Conservation (phyloP, 1,140 invertebrate genomes). For the Helicoverpa zea region DNA sequence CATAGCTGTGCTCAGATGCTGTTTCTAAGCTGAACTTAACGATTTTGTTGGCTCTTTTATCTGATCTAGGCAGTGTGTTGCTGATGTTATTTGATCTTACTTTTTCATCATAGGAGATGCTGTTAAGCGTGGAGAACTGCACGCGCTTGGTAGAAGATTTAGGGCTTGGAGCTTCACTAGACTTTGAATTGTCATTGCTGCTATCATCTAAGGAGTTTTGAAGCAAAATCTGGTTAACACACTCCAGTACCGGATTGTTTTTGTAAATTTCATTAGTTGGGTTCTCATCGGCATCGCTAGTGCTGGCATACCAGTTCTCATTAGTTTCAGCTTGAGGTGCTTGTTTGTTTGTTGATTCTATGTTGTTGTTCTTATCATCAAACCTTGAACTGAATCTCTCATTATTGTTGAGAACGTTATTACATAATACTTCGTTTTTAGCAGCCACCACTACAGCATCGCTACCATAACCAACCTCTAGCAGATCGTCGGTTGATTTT, state of each 20-base stretch:
- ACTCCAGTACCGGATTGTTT: constrained; percentile 92
- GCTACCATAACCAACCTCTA: constrained; percentile 68
- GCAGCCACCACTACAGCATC: constrained; percentile 77
- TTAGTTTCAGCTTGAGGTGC: constrained; percentile 82
- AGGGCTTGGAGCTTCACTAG: constrained; percentile 82
- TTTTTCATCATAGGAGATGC: constrained; percentile 85
- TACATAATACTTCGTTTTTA: constrained; percentile 82
- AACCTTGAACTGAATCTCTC: constrained; percentile 65
- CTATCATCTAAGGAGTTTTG: constrained; percentile 87
- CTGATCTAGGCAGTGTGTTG: constrained; percentile 78
- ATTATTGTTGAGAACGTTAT: constrained; percentile 70
- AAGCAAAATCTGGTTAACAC: constrained; percentile 92
- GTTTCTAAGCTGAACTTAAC: constrained; percentile 86
- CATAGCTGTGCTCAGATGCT: constrained; percentile 85
- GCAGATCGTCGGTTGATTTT: constrained; percentile 79
- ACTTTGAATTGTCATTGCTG: constrained; percentile 84
- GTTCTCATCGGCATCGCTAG: constrained; percentile 90
- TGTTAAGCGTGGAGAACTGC: constrained; percentile 85
- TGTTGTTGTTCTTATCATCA: constrained; percentile 77
- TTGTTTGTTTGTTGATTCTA: constrained; percentile 72
- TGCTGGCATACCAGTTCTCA: constrained; percentile 91
- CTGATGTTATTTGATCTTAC: constrained; percentile 72
- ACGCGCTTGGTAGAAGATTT: constrained; percentile 84
- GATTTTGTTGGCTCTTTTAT: constrained; percentile 83
- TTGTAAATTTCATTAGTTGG: constrained; percentile 89